These are phyloP conservation scores for Galeopterus variegatus DNA, from an alignment of 2,113 vertebrate species.

Conservation along the genomic window DNA sequence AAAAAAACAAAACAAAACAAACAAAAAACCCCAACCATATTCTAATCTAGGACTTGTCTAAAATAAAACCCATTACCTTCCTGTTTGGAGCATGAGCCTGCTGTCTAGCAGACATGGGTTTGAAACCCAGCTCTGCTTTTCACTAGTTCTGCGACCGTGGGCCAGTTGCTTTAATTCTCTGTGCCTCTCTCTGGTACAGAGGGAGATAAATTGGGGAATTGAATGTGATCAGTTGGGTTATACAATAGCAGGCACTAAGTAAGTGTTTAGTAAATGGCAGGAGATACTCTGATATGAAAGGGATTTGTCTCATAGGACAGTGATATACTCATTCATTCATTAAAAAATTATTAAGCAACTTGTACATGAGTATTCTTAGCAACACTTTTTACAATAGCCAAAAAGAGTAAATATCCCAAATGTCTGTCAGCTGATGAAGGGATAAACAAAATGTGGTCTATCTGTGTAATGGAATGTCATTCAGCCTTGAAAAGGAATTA, in stretches of 20 bases:
- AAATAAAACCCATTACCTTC: not conserved
- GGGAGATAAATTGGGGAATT: not conserved
- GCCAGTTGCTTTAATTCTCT: not conserved
- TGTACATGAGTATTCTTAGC: not conserved
- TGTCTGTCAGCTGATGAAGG: too few species aligned
- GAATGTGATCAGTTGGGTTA: too few species aligned
- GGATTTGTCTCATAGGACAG: not conserved
- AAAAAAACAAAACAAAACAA: not conserved
- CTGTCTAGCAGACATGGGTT: not conserved
- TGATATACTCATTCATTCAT: not conserved
- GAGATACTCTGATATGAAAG: not conserved
- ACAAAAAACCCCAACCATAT: too few species aligned
- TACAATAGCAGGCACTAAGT: not conserved
- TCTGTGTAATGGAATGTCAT: accelerated
- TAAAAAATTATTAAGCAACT: not conserved
- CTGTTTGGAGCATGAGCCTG: too few species aligned
- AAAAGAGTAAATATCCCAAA: not conserved
- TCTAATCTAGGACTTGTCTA: not conserved
- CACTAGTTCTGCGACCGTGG: not conserved
- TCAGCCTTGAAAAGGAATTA: not conserved
- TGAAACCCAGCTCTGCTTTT: not conserved
- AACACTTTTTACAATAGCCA: not conserved
- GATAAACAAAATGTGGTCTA: not conserved
- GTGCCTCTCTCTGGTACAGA: not conserved
- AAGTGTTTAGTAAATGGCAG: not conserved